Base-by-base conservation (phyloP, 2,113 vertebrate genomes). In the Sylvia atricapilla region DNA sequence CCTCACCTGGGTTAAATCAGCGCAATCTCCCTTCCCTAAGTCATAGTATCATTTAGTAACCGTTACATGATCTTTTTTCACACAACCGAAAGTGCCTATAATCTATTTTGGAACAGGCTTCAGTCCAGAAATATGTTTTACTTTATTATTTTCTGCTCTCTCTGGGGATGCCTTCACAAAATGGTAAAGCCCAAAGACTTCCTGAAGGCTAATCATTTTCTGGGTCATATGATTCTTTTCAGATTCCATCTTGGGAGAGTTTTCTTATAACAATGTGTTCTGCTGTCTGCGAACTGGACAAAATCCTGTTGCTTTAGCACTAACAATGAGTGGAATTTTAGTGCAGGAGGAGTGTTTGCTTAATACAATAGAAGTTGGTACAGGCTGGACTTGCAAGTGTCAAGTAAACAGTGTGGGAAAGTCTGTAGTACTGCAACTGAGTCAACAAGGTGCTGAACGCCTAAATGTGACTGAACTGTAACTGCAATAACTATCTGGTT, bases 251-350 rank as follows among this genome's bases (percentile, higher is more conserved):
- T 98, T 97, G 96, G 97, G 96, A 97, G 90, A 91, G 85, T 98
- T 98, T 97, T 96, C 95, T 76, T 88, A 92, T 91, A 97, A 98
- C 98, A 98, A 98, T 98, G 94, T 96, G 46, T 97, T 98, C 89
- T 97, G 96, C 97, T 98, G 96, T 94, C 92, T 83, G 96, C 43
- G 49, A 98, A 96, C 95, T 96, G 90, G 91, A 97, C 97, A 98
- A 98, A 98, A 98, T 97, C 97, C 97, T 97, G 96, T 97, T 97
- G 97, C 97, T 97, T 97, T 96, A 97, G 94, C 16, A 23, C 33
- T 95, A 97, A 98, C 98, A 98, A 98, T 98, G 96, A 97, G 92
- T 97, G 98, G 97, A 98, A 98, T 98, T 97, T 98, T 92, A 87
- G 96, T 84, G 92, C 82, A 94, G 94, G 78, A 81, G 84, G 88